Percentiles rank a stretch among this genome's conserved stretches.
phyloP scores from a whole-genome alignment of 2,797 vertebrate species.

The Saxicola maurus region DNA sequence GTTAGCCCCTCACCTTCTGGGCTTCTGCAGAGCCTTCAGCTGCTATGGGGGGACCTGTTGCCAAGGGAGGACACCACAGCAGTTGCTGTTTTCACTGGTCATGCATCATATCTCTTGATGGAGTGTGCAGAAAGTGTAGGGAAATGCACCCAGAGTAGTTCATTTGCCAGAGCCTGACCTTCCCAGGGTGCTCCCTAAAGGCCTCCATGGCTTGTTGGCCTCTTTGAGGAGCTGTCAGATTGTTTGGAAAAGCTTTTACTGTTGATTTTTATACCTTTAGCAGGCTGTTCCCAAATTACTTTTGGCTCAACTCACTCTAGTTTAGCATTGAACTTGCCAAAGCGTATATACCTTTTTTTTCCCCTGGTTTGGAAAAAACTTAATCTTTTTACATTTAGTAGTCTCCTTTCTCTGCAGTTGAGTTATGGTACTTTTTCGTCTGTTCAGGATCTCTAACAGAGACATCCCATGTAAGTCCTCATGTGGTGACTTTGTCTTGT shows the following conservation, averaged over 20 bases:
- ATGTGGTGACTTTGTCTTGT: background rate
- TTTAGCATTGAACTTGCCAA: background rate
- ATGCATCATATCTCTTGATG: background rate
- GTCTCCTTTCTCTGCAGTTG: background rate
- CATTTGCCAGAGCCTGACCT: background rate
- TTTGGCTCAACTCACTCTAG: background rate
- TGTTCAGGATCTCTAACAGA: background rate
- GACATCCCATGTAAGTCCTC: background rate
- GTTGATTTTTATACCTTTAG: constrained; percentile 6
- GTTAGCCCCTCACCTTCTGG: background rate
- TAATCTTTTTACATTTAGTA: background rate
- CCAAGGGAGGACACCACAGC: background rate
- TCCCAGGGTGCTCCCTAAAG: background rate
- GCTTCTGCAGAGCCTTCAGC: background rate
- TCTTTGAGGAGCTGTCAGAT: background rate
- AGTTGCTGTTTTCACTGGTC: background rate
- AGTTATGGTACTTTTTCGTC: background rate
- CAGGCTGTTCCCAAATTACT: background rate
- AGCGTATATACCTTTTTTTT: background rate
- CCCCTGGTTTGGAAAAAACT: background rate
- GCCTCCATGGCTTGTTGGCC: background rate
- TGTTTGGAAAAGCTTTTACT: background rate
- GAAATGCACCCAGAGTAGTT: background rate
- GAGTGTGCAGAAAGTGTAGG: background rate
- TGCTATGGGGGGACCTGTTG: background rate